These are phyloP conservation scores for Meloidogyne floridensis DNA, from an alignment of 1,140 invertebrate species.

Conservation along the genomic window DNA sequence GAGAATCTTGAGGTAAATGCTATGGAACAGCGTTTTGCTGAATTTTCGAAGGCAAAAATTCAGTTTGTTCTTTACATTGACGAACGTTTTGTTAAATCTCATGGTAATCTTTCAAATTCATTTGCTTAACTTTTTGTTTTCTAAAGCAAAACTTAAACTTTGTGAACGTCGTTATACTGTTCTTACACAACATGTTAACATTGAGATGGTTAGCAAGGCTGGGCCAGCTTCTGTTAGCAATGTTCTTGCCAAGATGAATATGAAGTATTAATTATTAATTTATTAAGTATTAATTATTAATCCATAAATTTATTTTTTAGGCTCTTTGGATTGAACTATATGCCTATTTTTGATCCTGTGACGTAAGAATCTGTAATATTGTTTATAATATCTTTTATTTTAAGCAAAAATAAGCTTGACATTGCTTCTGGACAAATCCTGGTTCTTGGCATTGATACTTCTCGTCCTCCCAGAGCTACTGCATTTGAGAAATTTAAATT, in stretches of 20 bases:
- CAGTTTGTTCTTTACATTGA: constrained; percentile 35
- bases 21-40: constrained; percentile 25
- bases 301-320: constrained; percentile 9
- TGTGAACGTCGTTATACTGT: constrained; percentile 21
- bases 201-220: constrained; percentile 31
- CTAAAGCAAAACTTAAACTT: constrained; percentile 19
- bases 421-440: constrained; percentile 30
- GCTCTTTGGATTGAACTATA: constrained; percentile 37
- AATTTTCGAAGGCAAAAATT: not conserved
- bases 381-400: not conserved
- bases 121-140: not conserved
- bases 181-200: constrained; percentile 37
- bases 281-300: not conserved
- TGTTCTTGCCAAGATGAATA: constrained; percentile 40
- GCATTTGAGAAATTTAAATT: constrained; percentile 27
- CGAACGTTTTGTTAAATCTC: constrained; percentile 17
- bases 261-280: constrained; percentile 20
- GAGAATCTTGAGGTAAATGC: constrained; percentile 25
- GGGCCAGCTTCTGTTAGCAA: constrained; percentile 32
- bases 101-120: not conserved
- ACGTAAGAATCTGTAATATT: constrained; percentile 23
- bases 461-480: constrained; percentile 34
- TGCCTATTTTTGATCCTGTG: constrained; percentile 19
- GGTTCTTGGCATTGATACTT: constrained; percentile 34
- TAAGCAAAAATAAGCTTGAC: constrained; percentile 30